phyloP scores from a whole-genome alignment of 1,140 invertebrate species.

The Achroia grisella region DNA sequence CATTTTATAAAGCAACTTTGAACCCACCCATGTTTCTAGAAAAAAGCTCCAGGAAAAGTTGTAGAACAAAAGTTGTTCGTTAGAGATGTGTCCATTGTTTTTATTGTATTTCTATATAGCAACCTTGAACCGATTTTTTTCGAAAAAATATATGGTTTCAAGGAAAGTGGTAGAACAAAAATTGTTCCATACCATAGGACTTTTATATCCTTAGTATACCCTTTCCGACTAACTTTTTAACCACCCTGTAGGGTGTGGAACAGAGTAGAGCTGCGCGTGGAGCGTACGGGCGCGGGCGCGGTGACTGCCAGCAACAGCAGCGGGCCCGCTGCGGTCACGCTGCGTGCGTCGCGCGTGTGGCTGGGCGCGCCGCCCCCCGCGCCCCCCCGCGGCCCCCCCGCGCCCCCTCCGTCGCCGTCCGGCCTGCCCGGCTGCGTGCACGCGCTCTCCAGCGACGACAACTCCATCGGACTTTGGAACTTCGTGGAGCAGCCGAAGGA shows the following conservation, averaged over 20 bases:
- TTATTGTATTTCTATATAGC: no score
- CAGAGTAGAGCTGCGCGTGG: slow-evolving; percentile 43
- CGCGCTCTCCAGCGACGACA: slow-evolving; percentile 84
- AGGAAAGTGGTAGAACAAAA: no score
- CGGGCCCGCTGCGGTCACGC: slow-evolving; percentile 13
- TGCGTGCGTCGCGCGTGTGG: slow-evolving; percentile 33
- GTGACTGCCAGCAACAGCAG: slow-evolving; percentile 34
- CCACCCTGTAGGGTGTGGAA: slow-evolving; percentile 45
- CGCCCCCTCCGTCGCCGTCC: no score
- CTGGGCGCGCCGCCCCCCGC: slow-evolving; percentile 42
- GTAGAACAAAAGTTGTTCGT: no score
- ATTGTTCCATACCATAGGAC: neutral
- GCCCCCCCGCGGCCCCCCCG: slow-evolving; percentile 26
- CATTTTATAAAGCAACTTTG: no score
- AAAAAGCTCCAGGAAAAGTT: no score
- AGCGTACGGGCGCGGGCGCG: slow-evolving; percentile 24
- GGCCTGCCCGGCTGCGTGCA: slow-evolving; percentile 85
- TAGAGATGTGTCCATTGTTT: no score
- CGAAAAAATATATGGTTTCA: no score
- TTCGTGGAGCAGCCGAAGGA: slow-evolving; percentile 76
- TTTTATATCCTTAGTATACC: neutral
- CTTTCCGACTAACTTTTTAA: neutral
- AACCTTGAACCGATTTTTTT: no score
- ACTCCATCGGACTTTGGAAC: slow-evolving; percentile 91
- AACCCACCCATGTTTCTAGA: no score